phyloP scores from a whole-genome alignment of 2,113 vertebrate species.

The Urocitellus parryii region DNA sequence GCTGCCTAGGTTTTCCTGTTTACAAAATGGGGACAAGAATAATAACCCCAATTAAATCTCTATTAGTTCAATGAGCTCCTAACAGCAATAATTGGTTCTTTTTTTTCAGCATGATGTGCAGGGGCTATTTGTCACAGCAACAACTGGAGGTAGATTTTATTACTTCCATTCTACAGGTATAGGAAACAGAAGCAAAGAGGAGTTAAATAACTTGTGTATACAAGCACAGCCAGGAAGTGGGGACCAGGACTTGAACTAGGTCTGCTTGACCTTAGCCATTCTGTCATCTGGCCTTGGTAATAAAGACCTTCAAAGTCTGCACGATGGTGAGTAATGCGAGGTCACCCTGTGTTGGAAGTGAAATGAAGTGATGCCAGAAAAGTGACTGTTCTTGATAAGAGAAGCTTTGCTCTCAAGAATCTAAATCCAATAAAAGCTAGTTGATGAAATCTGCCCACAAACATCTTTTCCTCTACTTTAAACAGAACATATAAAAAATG shows the following conservation, averaged over 20 bases:
- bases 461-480: not conserved
- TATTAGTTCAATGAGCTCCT: not conserved
- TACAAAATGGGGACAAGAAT: not conserved
- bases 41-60: not conserved
- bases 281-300: not conserved
- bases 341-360: not conserved
- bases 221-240: not conserved
- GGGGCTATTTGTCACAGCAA: not conserved
- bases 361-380: not conserved
- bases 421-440: not conserved
- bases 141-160: not conserved
- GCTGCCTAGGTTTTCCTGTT: not conserved
- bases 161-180: not conserved
- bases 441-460: not conserved
- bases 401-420: not conserved
- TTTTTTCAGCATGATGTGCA: not conserved
- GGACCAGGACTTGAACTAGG: not conserved
- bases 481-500: not conserved
- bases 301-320: not conserved
- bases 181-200: constrained; percentile 23
- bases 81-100: not conserved
- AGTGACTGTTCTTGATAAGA: not conserved
- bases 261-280: not conserved
- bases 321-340: not conserved
- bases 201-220: not conserved